phyloP scores from a whole-genome alignment of 2,888 invertebrate species.

The Athrips mouffetella region DNA sequence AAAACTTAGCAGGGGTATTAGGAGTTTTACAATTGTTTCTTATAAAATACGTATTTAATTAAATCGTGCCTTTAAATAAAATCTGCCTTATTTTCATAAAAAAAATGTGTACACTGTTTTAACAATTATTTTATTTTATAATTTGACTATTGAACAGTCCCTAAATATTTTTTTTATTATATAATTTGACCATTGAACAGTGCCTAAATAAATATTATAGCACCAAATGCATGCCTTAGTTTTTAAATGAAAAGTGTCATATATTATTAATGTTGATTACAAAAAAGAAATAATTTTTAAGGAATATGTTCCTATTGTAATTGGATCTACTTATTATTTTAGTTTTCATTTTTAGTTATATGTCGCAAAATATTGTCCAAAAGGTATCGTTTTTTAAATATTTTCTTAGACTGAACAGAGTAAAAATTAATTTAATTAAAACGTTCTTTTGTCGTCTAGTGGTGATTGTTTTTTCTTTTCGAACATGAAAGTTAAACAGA shows the following conservation, averaged over 20 bases:
- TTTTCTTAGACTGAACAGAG: no score
- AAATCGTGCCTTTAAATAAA: constrained; percentile 12
- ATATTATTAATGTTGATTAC: not conserved
- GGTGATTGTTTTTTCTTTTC: no score
- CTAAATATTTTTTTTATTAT: not conserved
- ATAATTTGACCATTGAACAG: constrained; percentile 2
- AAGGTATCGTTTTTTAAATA: no score
- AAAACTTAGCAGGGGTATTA: not conserved
- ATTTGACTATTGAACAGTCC: not conserved
- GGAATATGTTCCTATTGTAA: no score
- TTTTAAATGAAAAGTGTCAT: not conserved
- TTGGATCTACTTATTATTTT: no score
- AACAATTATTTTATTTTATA: not conserved
- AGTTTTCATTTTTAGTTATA: no score
- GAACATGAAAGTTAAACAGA: no score
- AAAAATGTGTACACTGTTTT: constrained; percentile 1
- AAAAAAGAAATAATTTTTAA: no score
- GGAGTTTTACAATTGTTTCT: not conserved
- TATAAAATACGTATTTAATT: constrained; percentile 6
- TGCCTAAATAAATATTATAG: not conserved
- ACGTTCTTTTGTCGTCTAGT: no score
- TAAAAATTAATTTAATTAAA: no score
- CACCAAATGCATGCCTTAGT: constrained; percentile 11
- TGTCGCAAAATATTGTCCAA: no score
- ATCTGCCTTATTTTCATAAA: constrained; percentile 13